phyloP scores from a whole-genome alignment of 1,140 invertebrate genomes.

The Cydia pomonella region DNA sequence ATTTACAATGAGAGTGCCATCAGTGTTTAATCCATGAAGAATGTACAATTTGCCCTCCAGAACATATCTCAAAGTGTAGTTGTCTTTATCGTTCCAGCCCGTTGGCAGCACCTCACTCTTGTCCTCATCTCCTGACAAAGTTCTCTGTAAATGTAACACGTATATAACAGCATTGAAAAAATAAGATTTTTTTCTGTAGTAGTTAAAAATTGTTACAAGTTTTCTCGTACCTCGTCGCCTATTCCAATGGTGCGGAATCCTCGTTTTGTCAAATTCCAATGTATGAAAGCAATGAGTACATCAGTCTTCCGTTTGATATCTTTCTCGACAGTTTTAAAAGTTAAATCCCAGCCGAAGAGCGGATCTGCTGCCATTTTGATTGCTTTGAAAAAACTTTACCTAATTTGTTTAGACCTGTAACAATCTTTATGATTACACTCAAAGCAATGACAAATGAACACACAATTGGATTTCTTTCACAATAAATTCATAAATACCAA shows the following conservation, averaged over 20 bases:
- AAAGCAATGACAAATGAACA: background rate
- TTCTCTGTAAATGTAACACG: conserved; percentile 79
- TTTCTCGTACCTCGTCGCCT: conserved; percentile 83
- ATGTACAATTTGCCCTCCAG: conserved; percentile 84
- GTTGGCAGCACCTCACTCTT: conserved; percentile 86
- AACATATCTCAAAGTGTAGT: conserved; percentile 85
- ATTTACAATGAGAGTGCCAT: conserved; percentile 84
- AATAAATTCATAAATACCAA: background rate
- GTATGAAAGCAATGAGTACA: conserved; percentile 85
- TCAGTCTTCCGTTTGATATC: conserved; percentile 86
- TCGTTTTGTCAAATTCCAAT: conserved; percentile 87
- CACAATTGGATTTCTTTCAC: background rate
- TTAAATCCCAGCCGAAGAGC: conserved; percentile 88
- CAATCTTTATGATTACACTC: background rate
- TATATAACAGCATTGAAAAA: background rate
- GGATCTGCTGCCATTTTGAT: conserved; percentile 62
- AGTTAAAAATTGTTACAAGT: background rate
- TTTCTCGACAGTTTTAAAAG: conserved; percentile 83
- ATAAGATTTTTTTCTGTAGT: conserved; percentile 19
- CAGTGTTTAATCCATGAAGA: conserved; percentile 83
- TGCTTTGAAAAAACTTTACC: conserved; percentile 33
- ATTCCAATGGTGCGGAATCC: conserved; percentile 87
- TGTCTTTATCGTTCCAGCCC: conserved; percentile 84
- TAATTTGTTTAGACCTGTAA: conserved; percentile 6
- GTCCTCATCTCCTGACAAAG: conserved; percentile 81